Percentiles rank a stretch among this genome's conserved stretches.
phyloP scores from a whole-genome alignment of 2,113 vertebrate genomes.

The Micronisus gabar region DNA sequence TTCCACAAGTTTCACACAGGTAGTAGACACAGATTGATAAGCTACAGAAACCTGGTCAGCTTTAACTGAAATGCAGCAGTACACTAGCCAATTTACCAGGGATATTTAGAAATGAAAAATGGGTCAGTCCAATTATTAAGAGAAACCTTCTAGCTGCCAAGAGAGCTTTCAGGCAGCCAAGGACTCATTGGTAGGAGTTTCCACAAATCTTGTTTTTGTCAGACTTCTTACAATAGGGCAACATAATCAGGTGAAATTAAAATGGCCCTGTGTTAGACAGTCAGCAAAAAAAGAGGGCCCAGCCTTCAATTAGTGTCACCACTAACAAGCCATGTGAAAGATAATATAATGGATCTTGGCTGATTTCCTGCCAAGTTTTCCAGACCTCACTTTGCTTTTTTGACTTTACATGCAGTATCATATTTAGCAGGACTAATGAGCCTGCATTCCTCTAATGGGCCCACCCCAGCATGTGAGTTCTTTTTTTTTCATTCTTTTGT shows the following conservation, averaged over 20 bases:
- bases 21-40: background rate
- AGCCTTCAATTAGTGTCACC: constrained; percentile 42
- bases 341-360: constrained; percentile 29
- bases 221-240: background rate
- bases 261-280: background rate
- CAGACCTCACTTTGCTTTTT: constrained; percentile 47
- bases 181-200: background rate
- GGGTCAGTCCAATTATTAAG: background rate
- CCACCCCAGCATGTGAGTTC: background rate
- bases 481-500: background rate
- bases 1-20: background rate
- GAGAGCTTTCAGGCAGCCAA: background rate
- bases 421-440: constrained; percentile 58
- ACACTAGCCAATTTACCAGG: background rate
- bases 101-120: background rate
- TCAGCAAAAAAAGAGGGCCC: background rate
- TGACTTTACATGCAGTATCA: background rate
- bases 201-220: constrained; percentile 18
- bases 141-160: background rate
- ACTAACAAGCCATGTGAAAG: constrained; percentile 21
- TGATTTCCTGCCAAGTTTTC: constrained; percentile 41
- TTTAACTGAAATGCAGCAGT: background rate
- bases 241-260: constrained; percentile 1
- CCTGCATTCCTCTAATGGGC: constrained; percentile 32
- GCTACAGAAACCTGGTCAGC: background rate